Percentiles rank a stretch among this genome's conserved stretches.
phyloP scores from a whole-genome alignment of 1,140 invertebrate species.

The Drosophila chauvacae region DNA sequence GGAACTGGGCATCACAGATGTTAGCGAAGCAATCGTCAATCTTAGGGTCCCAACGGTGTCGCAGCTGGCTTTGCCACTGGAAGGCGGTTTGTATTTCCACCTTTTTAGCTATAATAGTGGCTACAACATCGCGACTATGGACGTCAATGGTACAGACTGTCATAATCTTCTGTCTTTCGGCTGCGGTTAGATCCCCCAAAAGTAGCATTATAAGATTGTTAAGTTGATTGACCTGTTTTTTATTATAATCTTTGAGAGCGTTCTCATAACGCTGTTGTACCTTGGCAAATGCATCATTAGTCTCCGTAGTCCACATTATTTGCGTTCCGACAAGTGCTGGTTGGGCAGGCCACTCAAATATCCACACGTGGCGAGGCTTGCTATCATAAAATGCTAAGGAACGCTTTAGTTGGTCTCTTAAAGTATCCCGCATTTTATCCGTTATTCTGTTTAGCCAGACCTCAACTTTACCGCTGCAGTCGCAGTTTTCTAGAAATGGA shows the following conservation, averaged over 20 bases:
- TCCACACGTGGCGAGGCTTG: constrained; percentile 95
- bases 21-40: constrained; percentile 94
- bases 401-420: constrained; percentile 91
- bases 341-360: constrained; percentile 96
- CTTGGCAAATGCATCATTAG: constrained; percentile 93
- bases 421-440: constrained; percentile 91
- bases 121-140: constrained; percentile 94
- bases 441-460: constrained; percentile 95
- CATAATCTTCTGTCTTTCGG: constrained; percentile 97
- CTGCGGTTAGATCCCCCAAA: constrained; percentile 91
- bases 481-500: constrained; percentile 89
- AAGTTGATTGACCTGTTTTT: constrained; percentile 94
- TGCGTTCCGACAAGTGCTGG: constrained; percentile 94
- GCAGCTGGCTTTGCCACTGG: constrained; percentile 95
- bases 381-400: constrained; percentile 94
- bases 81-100: constrained; percentile 93
- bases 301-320: constrained; percentile 98
- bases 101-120: constrained; percentile 92
- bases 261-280: constrained; percentile 98
- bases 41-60: constrained; percentile 94
- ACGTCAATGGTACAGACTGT: constrained; percentile 98
- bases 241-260: constrained; percentile 95
- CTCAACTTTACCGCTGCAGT: constrained; percentile 96
- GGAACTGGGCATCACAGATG: constrained; percentile 95
- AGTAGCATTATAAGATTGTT: constrained; percentile 92